phyloP scores from a whole-genome alignment of 2,113 vertebrate species.

The Phasianus colchicus region DNA sequence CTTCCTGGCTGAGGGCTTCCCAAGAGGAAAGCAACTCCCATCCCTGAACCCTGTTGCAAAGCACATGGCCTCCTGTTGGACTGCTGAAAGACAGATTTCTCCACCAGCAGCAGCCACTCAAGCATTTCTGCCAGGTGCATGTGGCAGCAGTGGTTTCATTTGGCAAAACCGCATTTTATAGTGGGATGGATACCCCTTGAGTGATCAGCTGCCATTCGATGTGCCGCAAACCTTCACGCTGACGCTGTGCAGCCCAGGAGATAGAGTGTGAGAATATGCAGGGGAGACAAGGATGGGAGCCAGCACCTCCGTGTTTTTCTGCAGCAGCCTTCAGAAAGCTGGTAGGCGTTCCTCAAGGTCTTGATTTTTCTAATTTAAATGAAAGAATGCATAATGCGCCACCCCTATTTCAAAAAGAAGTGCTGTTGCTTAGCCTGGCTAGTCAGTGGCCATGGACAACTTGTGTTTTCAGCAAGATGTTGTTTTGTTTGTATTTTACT shows the following conservation, averaged over 20 bases:
- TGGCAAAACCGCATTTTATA: not conserved
- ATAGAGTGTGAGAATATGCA: not conserved
- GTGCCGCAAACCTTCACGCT: not conserved
- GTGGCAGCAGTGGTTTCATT: not conserved
- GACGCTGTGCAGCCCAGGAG: not conserved
- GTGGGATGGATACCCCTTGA: fast-evolving
- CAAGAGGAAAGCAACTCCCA: slow-evolving; percentile 27
- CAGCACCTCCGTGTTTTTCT: fast-evolving
- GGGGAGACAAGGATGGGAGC: not conserved
- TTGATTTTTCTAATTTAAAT: not conserved
- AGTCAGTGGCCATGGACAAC: not conserved
- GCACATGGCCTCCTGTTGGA: not conserved
- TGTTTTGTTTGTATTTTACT: not conserved
- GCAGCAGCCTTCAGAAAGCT: not conserved
- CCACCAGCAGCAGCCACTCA: not conserved
- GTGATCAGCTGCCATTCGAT: fast-evolving
- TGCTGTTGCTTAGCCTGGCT: not conserved
- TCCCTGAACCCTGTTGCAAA: not conserved
- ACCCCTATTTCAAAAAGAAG: not conserved
- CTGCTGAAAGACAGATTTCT: not conserved
- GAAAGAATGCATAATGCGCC: not conserved
- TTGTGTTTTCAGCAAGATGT: not conserved
- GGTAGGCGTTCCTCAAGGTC: not conserved
- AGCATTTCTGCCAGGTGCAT: fast-evolving
- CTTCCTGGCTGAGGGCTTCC: slow-evolving; percentile 21